A percentile compares a stretch with the other conserved stretches of the same genome.
These are phyloP conservation scores for Coreius guichenoti DNA, from an alignment of 2,797 vertebrate species.

Conservation along the genomic window DNA sequence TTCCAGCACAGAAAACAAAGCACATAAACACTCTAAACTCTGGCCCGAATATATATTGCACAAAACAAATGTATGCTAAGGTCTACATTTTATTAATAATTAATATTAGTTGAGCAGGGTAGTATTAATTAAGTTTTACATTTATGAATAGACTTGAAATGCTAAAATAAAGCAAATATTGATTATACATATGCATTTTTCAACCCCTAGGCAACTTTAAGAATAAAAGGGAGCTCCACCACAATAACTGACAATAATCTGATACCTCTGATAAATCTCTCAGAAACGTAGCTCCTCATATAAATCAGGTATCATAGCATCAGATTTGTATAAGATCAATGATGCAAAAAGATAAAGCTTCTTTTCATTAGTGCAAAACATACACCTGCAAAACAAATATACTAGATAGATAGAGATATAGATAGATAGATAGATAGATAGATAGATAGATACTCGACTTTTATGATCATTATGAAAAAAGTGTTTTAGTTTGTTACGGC, in stretches of 20 bases:
- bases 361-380: background rate
- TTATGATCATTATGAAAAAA: background rate
- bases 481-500: background rate
- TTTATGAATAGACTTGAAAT: background rate
- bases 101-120: background rate
- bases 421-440: conserved; percentile 49
- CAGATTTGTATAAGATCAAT: background rate
- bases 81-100: background rate
- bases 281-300: background rate
- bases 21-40: background rate
- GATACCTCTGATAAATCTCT: background rate
- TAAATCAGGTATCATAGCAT: background rate
- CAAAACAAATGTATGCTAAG: background rate
- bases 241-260: background rate
- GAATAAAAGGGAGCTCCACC: background rate
- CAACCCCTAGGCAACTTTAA: background rate
- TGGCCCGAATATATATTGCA: background rate
- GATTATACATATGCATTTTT: background rate
- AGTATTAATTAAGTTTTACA: background rate
- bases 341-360: background rate
- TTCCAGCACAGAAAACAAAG: background rate
- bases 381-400: background rate
- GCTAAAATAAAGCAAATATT: background rate
- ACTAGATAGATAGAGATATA: conserved; percentile 27
- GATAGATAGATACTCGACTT: conserved; percentile 27